phyloP scores from a whole-genome alignment of 2,888 invertebrate genomes.

The Hypena proboscidalis region DNA sequence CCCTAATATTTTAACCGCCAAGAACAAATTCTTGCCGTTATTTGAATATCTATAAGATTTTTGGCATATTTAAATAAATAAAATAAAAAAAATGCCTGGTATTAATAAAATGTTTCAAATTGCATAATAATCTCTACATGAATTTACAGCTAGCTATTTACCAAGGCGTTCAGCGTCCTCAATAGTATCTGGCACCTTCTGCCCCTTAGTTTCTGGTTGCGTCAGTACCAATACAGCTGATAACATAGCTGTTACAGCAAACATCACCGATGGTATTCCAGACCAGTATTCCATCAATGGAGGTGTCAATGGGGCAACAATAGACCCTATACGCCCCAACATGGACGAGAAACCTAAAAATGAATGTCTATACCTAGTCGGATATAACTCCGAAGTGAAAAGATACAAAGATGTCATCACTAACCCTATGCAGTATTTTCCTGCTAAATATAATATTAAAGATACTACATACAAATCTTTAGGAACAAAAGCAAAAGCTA shows the following conservation, averaged over 20 bases:
- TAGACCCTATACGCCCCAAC: conserved; percentile 89
- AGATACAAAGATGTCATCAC: conserved; percentile 88
- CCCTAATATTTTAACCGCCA: too few relatives aligned
- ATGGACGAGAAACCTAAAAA: conserved; percentile 89
- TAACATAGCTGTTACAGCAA: conserved; percentile 67
- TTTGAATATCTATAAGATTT: too few relatives aligned
- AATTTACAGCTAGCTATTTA: too few relatives aligned
- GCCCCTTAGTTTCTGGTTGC: conserved; percentile 73
- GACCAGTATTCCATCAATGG: conserved; percentile 83
- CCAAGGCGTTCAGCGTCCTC: conserved; percentile 76
- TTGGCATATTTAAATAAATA: too few relatives aligned
- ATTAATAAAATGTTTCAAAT: too few relatives aligned
- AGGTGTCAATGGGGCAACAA: conserved; percentile 88
- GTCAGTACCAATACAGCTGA: conserved; percentile 68
- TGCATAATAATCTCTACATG: too few relatives aligned
- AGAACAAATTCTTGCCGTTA: too few relatives aligned
- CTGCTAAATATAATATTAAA: conserved; percentile 82
- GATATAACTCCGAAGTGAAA: conserved; percentile 90
- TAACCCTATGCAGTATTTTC: conserved; percentile 87
- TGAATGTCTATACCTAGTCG: conserved; percentile 88
- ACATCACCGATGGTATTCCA: conserved; percentile 74
- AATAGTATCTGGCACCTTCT: conserved; percentile 74
- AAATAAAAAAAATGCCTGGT: too few relatives aligned
- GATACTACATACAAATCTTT: conserved; percentile 58
- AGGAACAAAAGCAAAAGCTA: conserved; percentile 81